A percentile compares a stretch with the other conserved stretches of the same genome.
These are phyloP conservation scores for Diploscapter pachys DNA, from an alignment of 1,140 invertebrate species.

Conservation along the genomic window DNA sequence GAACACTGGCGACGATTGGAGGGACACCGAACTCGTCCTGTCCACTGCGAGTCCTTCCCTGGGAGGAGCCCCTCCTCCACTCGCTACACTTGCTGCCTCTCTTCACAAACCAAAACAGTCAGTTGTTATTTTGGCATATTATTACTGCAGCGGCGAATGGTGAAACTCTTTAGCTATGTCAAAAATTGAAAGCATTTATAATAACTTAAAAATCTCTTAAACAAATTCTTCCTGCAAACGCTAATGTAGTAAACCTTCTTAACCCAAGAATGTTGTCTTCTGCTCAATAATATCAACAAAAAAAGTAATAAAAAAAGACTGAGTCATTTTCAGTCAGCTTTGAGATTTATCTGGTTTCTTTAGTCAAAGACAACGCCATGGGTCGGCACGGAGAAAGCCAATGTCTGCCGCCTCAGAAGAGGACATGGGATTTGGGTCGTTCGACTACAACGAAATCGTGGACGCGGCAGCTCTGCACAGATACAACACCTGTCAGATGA, in stretches of 20 bases:
- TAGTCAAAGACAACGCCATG: conserved; percentile 18
- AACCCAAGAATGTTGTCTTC: too few relatives aligned
- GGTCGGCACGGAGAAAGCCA: conserved; percentile 28
- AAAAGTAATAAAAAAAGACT: conserved; percentile 19
- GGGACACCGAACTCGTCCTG: conserved; percentile 59
- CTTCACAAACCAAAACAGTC: conserved; percentile 39
- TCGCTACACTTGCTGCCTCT: conserved; percentile 48
- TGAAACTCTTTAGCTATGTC: conserved; percentile 2
- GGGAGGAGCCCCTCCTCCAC: conserved; percentile 59
- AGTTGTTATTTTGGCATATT: neutral
- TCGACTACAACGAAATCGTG: conserved; percentile 55
- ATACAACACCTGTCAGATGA: conserved; percentile 39
- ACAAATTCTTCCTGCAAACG: too few relatives aligned
- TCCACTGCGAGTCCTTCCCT: conserved; percentile 61
- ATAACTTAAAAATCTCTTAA: neutral
- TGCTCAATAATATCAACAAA: neutral
- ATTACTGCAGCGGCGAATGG: neutral
- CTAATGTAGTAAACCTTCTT: too few relatives aligned
- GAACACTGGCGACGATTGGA: conserved; percentile 63
- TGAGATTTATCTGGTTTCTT: neutral
- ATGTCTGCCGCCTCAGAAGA: conserved; percentile 48
- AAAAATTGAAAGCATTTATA: conserved; percentile 7
- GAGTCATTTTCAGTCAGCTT: neutral
- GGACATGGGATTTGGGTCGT: conserved; percentile 56
- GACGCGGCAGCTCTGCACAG: conserved; percentile 52